A percentile compares a stretch with the other conserved stretches of the same genome.
Conservation (phyloP, 2,888 invertebrate genomes). For the Aphodius granarius region DNA sequence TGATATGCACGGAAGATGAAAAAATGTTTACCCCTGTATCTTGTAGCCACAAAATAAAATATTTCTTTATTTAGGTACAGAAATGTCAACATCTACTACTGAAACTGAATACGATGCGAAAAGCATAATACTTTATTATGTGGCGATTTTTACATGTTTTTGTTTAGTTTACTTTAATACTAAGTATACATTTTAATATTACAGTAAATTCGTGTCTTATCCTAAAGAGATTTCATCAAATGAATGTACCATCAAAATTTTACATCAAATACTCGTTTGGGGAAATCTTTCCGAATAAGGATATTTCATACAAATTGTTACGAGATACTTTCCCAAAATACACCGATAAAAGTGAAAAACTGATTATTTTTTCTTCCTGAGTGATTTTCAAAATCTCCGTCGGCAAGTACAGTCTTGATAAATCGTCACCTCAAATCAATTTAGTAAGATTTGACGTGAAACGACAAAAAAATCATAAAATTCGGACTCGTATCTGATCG, state of each 20-base stretch:
- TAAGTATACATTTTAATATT: background rate
- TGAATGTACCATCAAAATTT: no score
- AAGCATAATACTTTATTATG: background rate
- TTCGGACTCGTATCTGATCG: background rate
- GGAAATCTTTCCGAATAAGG: background rate
- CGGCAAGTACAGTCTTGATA: background rate
- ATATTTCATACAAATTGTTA: background rate
- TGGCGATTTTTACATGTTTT: background rate
- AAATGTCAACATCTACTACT: background rate
- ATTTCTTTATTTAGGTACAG: background rate
- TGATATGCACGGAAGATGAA: conserved; percentile 37
- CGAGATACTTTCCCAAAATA: no score
- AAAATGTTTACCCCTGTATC: conserved; percentile 24
- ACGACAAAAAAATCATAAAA: background rate
- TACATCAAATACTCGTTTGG: no score
- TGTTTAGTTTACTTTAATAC: background rate
- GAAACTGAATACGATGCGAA: background rate
- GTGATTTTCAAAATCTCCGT: background rate
- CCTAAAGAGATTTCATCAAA: background rate
- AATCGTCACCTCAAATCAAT: background rate
- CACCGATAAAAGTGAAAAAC: background rate
- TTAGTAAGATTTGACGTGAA: no score
- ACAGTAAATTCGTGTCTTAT: background rate
- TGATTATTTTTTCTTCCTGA: background rate
- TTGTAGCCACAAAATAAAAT: conserved; percentile 25